A percentile compares a stretch with the other conserved stretches of the same genome.
Conservation (phyloP, 2,888 invertebrate genomes). For the Lepidochrysops patricia region DNA sequence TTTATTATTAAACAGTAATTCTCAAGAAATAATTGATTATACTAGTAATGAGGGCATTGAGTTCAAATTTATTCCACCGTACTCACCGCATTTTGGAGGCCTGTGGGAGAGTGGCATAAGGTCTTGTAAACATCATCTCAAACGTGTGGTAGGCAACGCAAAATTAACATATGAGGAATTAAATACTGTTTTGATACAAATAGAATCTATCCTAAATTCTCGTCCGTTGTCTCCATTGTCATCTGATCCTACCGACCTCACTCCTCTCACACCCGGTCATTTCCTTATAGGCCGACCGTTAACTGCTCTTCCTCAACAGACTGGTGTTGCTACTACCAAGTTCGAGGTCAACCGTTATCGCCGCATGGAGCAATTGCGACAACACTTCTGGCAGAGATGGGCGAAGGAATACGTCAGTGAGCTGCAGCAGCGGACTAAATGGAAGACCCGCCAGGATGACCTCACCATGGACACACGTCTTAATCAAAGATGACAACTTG, state of each 20-base stretch:
- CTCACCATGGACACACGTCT: background rate
- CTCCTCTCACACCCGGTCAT: constrained; percentile 8
- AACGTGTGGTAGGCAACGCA: constrained; percentile 19
- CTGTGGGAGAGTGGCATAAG: constrained; percentile 18
- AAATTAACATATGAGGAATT: constrained; percentile 23
- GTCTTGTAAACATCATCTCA: constrained; percentile 19
- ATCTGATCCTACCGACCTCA: constrained; percentile 24
- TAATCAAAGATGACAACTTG: background rate
- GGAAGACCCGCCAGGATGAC: background rate
- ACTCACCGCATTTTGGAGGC: constrained; percentile 22
- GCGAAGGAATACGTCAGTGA: constrained; percentile 12
- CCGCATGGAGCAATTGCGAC: constrained; percentile 14
- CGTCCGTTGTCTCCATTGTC: constrained; percentile 25
- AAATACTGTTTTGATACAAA: constrained; percentile 24
- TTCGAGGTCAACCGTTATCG: background rate
- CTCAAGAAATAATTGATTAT: constrained; percentile 13
- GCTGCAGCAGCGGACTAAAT: constrained; percentile 14
- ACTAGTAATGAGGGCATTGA: constrained; percentile 10
- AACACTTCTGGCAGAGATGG: constrained; percentile 17
- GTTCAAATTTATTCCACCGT: constrained; percentile 20
- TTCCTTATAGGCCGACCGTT: constrained; percentile 7
- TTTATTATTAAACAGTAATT: background rate
- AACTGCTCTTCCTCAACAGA: background rate
- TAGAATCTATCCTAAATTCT: constrained; percentile 28
- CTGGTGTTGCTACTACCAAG: background rate